Percentiles rank a stretch among this genome's conserved stretches.
Conservation (phyloP, 2,888 invertebrate species). For the Athalia cordata region DNA sequence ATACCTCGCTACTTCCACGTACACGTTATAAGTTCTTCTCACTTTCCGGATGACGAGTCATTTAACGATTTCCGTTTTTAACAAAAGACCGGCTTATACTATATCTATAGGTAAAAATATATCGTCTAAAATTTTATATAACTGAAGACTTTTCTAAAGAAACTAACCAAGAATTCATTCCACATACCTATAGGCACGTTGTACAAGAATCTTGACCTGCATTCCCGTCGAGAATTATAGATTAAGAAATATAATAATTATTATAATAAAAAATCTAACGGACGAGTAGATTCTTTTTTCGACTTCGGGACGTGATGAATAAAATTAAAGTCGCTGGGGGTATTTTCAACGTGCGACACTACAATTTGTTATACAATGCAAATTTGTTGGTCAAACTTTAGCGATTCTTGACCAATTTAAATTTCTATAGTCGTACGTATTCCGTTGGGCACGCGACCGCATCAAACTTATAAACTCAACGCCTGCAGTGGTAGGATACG, state of each 20-base stretch:
- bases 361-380: background rate
- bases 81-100: background rate
- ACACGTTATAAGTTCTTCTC: background rate
- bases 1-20: too few species aligned
- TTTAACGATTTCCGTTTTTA: conserved; percentile 2
- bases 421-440: background rate
- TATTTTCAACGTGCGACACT: background rate
- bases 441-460: conserved; percentile 6
- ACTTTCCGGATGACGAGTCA: conserved; percentile 25
- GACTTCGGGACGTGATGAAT: too few species aligned
- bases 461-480: background rate
- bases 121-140: too few species aligned
- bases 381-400: background rate
- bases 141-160: too few species aligned
- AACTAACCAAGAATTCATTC: too few species aligned
- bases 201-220: too few species aligned
- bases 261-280: too few species aligned
- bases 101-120: background rate
- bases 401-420: background rate
- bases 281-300: too few species aligned
- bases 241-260: too few species aligned
- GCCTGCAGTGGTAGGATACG: background rate
- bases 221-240: too few species aligned
- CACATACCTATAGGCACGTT: too few species aligned
- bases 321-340: too few species aligned